phyloP scores from a whole-genome alignment of 1,140 invertebrate species.

The Stratiolaelaps scimitus region DNA sequence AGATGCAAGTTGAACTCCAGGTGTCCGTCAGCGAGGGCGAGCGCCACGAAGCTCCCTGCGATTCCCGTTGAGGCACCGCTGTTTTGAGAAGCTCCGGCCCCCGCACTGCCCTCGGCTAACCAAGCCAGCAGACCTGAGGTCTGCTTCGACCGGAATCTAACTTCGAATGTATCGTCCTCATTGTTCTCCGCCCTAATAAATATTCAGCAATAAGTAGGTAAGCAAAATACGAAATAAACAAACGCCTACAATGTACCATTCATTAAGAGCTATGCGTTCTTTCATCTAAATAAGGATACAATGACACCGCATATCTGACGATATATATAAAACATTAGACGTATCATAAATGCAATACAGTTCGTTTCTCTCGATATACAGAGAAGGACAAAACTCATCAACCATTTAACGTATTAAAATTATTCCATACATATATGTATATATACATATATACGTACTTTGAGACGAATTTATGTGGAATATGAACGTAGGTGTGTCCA shows the following conservation, averaged over 20 bases:
- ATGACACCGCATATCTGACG: too few relatives aligned
- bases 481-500: constrained; percentile 52
- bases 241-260: too few relatives aligned
- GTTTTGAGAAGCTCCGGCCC: constrained; percentile 28
- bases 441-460: constrained; percentile 44
- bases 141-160: constrained; percentile 54
- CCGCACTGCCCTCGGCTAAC: constrained; percentile 48
- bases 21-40: constrained; percentile 49
- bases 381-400: too few relatives aligned
- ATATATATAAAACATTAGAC: too few relatives aligned
- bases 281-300: too few relatives aligned
- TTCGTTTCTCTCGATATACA: too few relatives aligned
- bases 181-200: constrained; percentile 49
- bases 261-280: too few relatives aligned
- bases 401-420: constrained; percentile 26
- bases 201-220: constrained; percentile 23
- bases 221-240: constrained; percentile 27
- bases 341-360: too few relatives aligned
- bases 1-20: constrained; percentile 52
- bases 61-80: constrained; percentile 29
- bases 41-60: constrained; percentile 48
- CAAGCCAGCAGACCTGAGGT: constrained; percentile 55
- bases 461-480: constrained; percentile 49
- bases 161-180: constrained; percentile 49
- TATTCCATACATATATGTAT: constrained; percentile 30